Base-by-base conservation (phyloP, 2,797 vertebrate genomes). In the Anniella stebbinsi region DNA sequence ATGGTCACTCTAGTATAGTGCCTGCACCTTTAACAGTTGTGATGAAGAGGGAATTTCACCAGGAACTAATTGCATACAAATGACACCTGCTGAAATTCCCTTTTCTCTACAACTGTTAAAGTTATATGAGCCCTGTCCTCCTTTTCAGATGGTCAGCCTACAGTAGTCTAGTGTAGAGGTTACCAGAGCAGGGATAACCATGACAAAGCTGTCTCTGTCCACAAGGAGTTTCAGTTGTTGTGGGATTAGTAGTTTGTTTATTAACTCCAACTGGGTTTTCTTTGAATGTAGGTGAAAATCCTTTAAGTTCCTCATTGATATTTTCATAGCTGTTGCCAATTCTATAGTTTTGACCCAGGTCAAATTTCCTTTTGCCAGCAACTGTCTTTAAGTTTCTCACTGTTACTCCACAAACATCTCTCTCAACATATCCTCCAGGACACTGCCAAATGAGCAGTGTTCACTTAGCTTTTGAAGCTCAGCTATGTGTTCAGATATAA, bases 261-360 rank as follows among this genome's bases (percentile, higher is more conserved):
- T 36, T 17, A 30, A 81, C 18, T 57, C 51, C 54, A 63, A 82
- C 38, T 88, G 67, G 54, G 69, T 25, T 73, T 72, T 82, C 33
- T 88, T 63, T 45, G 21, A 82, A 45, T 69, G 38, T 48, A 67
- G n/a, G 57, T 83, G 54, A 51, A 88, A 82, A 75, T 88, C 87
- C 70, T 83, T 67, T 84, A 88, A 60, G 30, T 72, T 88, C 38
- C 9, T 76, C 45, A 76, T 25, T 67, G 33, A 23, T 67, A 5
- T 18, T 63, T n/a, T 48, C 60, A 45, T 23, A 51, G 45, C 38
- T 63, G 30, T 77, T 84, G 10, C 2, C 72, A 84, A 76, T 82
- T 84, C 15, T 73, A 73, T 72, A 57, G n/a, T 73, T 57, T 51
- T 87, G 25, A 45, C 25, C 41, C 60, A 84, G 67, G 72, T 51